phyloP scores from a whole-genome alignment of 2,113 vertebrate genomes.

The Suricata suricatta region DNA sequence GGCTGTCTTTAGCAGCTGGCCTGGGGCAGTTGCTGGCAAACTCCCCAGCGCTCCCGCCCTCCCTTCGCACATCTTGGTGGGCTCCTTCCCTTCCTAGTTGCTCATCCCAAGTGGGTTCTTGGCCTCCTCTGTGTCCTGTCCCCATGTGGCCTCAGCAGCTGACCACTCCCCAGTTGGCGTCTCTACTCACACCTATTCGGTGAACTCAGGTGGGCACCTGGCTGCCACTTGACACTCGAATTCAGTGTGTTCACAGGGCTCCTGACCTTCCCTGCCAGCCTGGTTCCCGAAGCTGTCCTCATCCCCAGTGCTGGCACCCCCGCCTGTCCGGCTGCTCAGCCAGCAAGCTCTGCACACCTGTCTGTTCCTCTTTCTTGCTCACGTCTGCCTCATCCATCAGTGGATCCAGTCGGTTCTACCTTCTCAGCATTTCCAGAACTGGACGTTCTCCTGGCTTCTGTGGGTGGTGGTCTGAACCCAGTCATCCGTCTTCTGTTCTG shows the following conservation, averaged over 20 bases:
- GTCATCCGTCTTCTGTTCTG: neutral
- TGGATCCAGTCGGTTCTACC: neutral
- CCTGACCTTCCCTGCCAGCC: neutral
- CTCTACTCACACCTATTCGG: neutral
- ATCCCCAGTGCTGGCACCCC: neutral
- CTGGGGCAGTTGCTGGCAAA: neutral
- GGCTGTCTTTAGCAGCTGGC: accelerated
- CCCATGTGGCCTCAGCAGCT: neutral
- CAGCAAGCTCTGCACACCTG: neutral
- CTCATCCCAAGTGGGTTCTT: accelerated
- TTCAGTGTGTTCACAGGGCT: neutral
- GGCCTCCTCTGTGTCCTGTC: too few relatives aligned
- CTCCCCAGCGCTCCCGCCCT: neutral
- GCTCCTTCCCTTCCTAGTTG: neutral
- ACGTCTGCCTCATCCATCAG: accelerated
- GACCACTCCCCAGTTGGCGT: neutral
- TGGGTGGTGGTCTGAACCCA: neutral
- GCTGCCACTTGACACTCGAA: neutral
- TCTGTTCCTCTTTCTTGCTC: neutral
- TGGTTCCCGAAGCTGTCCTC: accelerated
- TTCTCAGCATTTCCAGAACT: neutral
- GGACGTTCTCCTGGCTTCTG: accelerated
- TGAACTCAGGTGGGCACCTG: neutral
- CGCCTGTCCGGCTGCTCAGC: neutral
- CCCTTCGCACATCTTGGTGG: neutral